These are phyloP conservation scores for Carollia perspicillata DNA, from an alignment of 2,113 vertebrate genomes.

Conservation along the genomic window DNA sequence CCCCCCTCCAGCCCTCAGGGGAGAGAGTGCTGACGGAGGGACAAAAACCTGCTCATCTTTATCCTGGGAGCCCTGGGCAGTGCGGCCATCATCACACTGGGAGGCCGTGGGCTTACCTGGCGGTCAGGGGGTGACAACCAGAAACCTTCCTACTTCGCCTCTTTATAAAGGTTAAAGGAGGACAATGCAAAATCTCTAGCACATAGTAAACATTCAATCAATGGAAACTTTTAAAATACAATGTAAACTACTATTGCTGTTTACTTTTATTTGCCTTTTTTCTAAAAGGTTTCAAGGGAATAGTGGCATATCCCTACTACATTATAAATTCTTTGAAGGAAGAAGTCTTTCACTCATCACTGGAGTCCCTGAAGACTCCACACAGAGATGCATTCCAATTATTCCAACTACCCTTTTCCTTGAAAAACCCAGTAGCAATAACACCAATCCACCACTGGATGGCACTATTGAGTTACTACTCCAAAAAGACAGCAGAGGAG, in stretches of 20 bases:
- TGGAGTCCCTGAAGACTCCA: background rate
- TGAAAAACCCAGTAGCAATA: background rate
- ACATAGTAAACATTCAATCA: background rate
- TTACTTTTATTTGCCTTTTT: background rate
- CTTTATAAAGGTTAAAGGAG: background rate
- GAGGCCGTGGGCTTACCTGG: background rate
- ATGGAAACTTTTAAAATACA: background rate
- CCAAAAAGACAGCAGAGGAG: background rate
- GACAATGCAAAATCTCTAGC: background rate
- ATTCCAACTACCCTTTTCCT: background rate
- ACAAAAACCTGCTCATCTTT: background rate
- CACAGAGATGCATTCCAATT: background rate
- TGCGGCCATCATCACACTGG: background rate
- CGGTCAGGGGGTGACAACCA: rapidly evolving
- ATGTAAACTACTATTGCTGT: background rate
- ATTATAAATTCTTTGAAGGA: background rate
- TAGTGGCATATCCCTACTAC: background rate
- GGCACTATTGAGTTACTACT: slow-evolving; percentile 37
- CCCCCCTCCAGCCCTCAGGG: rapidly evolving
- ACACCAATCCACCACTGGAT: slow-evolving; percentile 38
- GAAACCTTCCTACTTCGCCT: background rate
- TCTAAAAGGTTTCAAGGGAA: background rate
- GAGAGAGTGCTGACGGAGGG: background rate
- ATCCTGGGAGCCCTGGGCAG: background rate
- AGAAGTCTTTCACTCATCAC: background rate